A percentile compares a stretch with the other conserved stretches of the same genome.
phyloP scores from a whole-genome alignment of 2,797 vertebrate genomes.

The Gadopsis marmoratus region DNA sequence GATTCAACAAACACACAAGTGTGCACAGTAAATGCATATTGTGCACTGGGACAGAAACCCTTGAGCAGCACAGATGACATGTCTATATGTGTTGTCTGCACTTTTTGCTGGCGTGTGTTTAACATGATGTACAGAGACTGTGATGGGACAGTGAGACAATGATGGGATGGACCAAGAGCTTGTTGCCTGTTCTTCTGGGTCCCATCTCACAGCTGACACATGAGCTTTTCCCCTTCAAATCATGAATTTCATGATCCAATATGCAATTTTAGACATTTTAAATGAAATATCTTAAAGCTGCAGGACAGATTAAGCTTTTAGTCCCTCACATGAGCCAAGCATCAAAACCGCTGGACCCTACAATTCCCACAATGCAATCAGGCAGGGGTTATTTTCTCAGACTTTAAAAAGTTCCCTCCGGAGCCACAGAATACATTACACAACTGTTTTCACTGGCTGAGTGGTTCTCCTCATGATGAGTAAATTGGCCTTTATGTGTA shows the following conservation, averaged over 20 bases:
- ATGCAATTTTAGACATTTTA: slow-evolving; percentile 5
- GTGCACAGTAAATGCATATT: slow-evolving; percentile 16
- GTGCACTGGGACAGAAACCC: slow-evolving; percentile 10
- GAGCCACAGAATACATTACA: not conserved
- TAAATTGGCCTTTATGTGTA: not conserved
- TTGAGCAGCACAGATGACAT: not conserved
- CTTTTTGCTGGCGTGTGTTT: not conserved
- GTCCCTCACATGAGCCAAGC: not conserved
- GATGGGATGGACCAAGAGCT: not conserved
- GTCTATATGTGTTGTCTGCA: slow-evolving; percentile 4
- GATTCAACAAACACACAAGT: slow-evolving; percentile 7
- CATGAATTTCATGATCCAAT: not conserved
- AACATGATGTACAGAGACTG: not conserved
- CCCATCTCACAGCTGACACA: slow-evolving; percentile 4
- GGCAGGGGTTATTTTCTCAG: too few relatives aligned
- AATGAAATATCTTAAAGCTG: not conserved
- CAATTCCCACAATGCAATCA: not conserved
- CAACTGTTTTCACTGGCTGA: not conserved
- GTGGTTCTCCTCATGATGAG: not conserved
- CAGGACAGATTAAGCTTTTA: not conserved
- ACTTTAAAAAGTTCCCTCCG: not conserved
- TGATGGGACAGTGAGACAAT: slow-evolving; percentile 1
- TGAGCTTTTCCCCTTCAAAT: not conserved
- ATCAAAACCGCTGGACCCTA: not conserved
- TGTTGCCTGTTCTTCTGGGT: not conserved